Base-by-base conservation (phyloP, 2,797 vertebrate species). In the Phoeniculus purpureus region DNA sequence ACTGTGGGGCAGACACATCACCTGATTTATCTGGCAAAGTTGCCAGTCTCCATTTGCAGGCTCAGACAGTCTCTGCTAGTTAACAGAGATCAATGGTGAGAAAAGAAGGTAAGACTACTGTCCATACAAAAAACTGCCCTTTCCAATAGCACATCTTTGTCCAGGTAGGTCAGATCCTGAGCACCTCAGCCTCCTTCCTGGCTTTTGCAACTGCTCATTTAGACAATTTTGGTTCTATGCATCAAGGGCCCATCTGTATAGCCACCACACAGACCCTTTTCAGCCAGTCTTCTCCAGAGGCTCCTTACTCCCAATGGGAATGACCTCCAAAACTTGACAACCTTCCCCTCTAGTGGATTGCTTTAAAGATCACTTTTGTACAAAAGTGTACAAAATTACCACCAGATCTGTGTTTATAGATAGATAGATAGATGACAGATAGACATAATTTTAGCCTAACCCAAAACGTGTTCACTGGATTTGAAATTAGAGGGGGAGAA, bases 401-500 rank as follows among this genome's bases (percentile, higher is more conserved):
- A 64, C 48, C 32, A 91, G 54, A 83, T 93, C 68, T 81, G 32
- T 60, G 52, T 2, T 70, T 58, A 75, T 54, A 77, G 9, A 34
- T 23, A 75, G 59, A 77, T 31, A 52, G 13, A 73, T 20, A 50
- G 56, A 56, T 31, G 23, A 6, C 52, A 12, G 37, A 25, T 29
- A 55, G 8, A 27, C 27, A 16, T 29, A 6, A n/a, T 55, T 48
- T 68, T 79, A 94, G 48, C 51, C 77, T 85, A 86, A 91, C 47
- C 73, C 61, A 77, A 94, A 93, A 92, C 23, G 48, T 11, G 50
- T 90, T 94, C 82, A n/a, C 70, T 82, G 60, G 86, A 85, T 90
- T 94, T 87, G 71, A 95, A 96, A 92, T 92, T 85, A 90, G 83
- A 87, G 66, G 73, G 85, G 79, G 73, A 94, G 83, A 94, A 82